Base-by-base conservation (phyloP, 2,888 invertebrate genomes). In the Monochamus alternatus region DNA sequence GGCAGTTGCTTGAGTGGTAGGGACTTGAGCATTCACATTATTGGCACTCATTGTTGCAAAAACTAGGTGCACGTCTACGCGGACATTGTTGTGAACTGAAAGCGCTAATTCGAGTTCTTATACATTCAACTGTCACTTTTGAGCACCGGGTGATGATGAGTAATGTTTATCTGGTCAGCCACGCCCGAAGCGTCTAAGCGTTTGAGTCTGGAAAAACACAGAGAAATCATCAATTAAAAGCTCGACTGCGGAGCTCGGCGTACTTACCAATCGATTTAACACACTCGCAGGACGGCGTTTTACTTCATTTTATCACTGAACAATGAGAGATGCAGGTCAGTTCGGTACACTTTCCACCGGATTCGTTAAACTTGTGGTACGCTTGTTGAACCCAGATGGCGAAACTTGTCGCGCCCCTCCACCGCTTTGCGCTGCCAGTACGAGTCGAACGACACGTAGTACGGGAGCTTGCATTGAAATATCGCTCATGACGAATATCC, bases 121-220 rank as follows among this genome's bases (percentile, higher is more conserved):
- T 77, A 77, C 75, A 68, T 76, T 69, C 78, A 80, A 80, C 78
- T 82, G 83, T 83, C 83, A 83, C 83, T 76, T 22, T 76, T 79
- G 74, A 77, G 55, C 66, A 55, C 65, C 80, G 76, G 38, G 78
- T 81, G 79, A 72, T 75, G 86, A 87, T 87, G 88, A 88, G 85
- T 88, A 88, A 87, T 87, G 86, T 87, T 87, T 84, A 84, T 85
- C 86, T 86, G 86, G 85, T 86, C 86, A 83, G 88, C 89, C 89
- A 89, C 89, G 88, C 89, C 89, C 89, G 88, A 74, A 74, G 75
- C 67, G 71, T 71, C 71, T 63, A 8, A 70, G n/a, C 71, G 71
- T 51, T 75, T 66, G 22, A 44, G 62, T 55, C 76, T 73, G 47
- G 5, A 67, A 78, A 78, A 31, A 73, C 14, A 75, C 63, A 70